These are phyloP conservation scores for Actinernus sp. DNA, from an alignment of 92 coral and sea anemone species.

Conservation along the genomic window DNA sequence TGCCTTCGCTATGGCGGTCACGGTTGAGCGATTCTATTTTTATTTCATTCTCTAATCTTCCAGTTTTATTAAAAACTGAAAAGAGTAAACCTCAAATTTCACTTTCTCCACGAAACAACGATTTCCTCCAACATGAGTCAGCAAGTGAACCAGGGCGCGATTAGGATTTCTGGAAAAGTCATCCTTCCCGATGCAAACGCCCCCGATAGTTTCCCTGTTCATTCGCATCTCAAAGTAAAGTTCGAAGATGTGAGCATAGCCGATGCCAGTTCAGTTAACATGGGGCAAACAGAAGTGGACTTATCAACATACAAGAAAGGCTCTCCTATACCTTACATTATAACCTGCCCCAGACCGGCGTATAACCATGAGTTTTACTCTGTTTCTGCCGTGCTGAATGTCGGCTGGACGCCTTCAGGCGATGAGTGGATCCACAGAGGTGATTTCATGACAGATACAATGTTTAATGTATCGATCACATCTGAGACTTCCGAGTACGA, in stretches of 20 bases:
- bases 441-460: conserved; percentile 77
- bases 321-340: conserved; percentile 68
- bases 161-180: conserved; percentile 38
- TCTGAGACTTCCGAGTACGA: conserved; percentile 39
- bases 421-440: conserved; percentile 75
- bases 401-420: conserved; percentile 82
- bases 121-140: too few species aligned
- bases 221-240: conserved; percentile 71
- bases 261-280: conserved; percentile 55
- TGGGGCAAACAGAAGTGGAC: conserved; percentile 63
- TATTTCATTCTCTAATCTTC: too few species aligned
- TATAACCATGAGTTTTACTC: conserved; percentile 29
- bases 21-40: too few species aligned
- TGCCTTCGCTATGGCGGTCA: too few species aligned
- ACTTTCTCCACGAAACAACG: too few species aligned
- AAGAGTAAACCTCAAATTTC: too few species aligned
- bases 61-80: too few species aligned
- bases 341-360: conserved; percentile 69
- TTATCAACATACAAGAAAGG: conserved; percentile 69
- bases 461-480: conserved; percentile 48
- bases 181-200: conserved; percentile 43
- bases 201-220: conserved; percentile 54
- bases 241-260: conserved; percentile 73
- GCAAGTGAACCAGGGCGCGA: too few species aligned
- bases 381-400: conserved; percentile 85